Conservation (phyloP, 1,140 invertebrate genomes). For the Drosophila neocordata region DNA sequence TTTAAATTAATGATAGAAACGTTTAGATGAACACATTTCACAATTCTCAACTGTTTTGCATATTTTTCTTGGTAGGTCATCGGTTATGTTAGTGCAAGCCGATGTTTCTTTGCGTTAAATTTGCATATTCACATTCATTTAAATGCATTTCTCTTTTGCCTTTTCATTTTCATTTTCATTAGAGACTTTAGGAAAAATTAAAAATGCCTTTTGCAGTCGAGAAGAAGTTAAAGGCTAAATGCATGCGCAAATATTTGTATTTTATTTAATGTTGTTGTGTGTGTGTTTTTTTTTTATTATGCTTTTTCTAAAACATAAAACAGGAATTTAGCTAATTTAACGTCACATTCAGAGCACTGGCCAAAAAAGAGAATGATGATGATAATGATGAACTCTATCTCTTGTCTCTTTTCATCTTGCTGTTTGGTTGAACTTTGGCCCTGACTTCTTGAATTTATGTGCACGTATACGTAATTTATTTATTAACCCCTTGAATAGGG, state of each 20-base stretch:
- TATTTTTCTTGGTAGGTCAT: background rate
- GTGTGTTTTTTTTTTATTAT: no score
- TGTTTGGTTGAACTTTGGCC: constrained; percentile 65
- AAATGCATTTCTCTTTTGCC: background rate
- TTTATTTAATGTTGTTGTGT: background rate
- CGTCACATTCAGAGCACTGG: background rate
- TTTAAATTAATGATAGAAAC: no score
- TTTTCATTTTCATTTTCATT: background rate
- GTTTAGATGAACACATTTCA: no score
- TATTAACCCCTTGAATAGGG: constrained; percentile 75
- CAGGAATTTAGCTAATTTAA: constrained; percentile 66
- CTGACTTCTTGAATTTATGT: constrained; percentile 68
- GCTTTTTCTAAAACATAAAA: background rate
- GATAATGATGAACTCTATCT: constrained; percentile 45
- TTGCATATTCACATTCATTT: constrained; percentile 6
- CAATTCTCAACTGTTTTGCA: background rate
- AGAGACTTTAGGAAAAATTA: background rate
- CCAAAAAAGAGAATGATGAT: background rate
- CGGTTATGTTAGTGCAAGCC: background rate
- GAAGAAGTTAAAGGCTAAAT: constrained; percentile 1
- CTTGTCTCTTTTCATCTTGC: constrained; percentile 33
- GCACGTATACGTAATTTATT: constrained; percentile 80
- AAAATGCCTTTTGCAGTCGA: background rate
- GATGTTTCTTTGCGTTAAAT: background rate
- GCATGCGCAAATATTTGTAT: background rate